Conservation (phyloP, 2,797 vertebrate genomes). For the Balearica regulorum region DNA sequence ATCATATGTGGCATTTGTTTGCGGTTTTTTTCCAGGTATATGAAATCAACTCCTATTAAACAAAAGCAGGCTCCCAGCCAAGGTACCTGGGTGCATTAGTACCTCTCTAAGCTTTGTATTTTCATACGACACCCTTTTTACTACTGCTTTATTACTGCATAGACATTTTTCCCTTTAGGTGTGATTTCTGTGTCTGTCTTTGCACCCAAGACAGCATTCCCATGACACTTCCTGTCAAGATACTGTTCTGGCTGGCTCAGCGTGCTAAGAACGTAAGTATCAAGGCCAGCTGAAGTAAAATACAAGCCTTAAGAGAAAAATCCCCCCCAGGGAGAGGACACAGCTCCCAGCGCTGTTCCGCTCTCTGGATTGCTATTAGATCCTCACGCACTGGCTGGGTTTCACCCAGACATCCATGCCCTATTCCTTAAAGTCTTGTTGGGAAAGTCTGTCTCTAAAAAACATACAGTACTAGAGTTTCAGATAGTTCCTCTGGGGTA, state of each 20-base stretch:
- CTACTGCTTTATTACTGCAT: neutral
- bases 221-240: rapidly evolving
- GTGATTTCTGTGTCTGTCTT: neutral
- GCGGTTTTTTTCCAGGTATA: neutral
- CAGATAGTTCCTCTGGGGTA: neutral
- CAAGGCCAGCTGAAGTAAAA: neutral
- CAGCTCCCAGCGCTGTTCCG: neutral
- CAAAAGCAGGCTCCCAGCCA: neutral
- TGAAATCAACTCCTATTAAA: neutral
- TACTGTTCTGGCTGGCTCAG: neutral
- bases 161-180: neutral
- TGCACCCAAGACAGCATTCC: neutral
- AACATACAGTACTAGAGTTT: neutral
- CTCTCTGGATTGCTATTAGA: neutral
- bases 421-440: neutral
- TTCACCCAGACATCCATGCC: neutral
- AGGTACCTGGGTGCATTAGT: neutral
- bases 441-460: neutral
- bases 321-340: neutral
- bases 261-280: neutral
- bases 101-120: neutral
- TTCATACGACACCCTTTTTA: neutral
- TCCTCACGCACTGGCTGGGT: neutral
- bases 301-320: neutral
- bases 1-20: neutral